Base-by-base conservation (phyloP, 2,797 vertebrate genomes). In the Schizothorax lantsangensis region DNA sequence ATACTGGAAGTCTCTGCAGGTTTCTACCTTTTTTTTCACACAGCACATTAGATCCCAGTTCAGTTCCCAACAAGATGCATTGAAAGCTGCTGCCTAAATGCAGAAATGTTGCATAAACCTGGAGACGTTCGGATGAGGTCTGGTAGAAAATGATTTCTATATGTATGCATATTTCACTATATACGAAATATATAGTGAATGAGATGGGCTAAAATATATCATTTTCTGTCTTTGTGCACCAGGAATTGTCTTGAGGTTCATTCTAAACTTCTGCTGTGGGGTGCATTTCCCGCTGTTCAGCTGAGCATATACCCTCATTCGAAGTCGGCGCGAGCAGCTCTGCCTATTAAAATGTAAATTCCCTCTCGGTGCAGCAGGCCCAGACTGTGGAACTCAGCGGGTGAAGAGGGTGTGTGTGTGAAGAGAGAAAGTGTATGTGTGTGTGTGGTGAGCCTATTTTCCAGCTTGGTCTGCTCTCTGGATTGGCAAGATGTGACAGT, bases 271-370 rank as follows among this genome's bases (percentile, higher is more conserved):
- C 92, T 94, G 94, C 95, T 94, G 93, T 92, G 94, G 92, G 93
- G 91, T 93, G 93, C 93, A 87, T 94, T 94, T 94, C 94, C 94
- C 90, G 93, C 94, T 94, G 95, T 93, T 95, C 91, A 94, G 93
- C 94, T 94, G 93, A 95, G 93, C 95, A 94, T 93, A 93, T 93
- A 94, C 92, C 91, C 93, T 95, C 93, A 94, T 95, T 95, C 93
- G 69, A 92, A 94, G 94, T 92, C 91, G 92, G 92, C 91, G 92
- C 93, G 93, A 94, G 93, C 93, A 92, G 94, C 94, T 94, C 93
- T 95, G 93, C 94, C 95, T 96, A 96, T 96, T 96, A 96, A 96
- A 96, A 96, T 96, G 95, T 95, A 96, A 96, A 96, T 96, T 96
- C 95, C 91, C 91, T 93, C 93, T 94, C 88, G 88, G 91, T 93